Percentiles rank a stretch among this genome's conserved stretches.
Evolutionary conservation across 2,888 invertebrate genomes (phyloP).

Genomic region (Sussaba pulchella): DNA sequence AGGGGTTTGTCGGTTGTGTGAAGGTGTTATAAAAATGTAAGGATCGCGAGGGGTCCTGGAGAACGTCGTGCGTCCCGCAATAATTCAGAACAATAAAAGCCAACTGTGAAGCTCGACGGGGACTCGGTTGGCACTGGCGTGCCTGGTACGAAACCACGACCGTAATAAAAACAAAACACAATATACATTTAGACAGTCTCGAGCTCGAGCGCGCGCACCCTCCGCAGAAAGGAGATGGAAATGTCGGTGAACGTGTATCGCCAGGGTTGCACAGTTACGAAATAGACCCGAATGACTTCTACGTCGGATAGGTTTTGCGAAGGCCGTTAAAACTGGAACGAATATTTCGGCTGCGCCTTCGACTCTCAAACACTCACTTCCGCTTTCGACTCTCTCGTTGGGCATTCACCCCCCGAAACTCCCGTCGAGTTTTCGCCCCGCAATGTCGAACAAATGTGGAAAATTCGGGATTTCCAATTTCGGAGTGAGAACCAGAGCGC

Average conservation of each 20-base stretch:
- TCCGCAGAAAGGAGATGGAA: constrained; percentile 59
- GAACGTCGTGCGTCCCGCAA: constrained; percentile 65
- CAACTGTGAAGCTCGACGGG: constrained; percentile 4
- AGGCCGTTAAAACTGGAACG: constrained; percentile 79
- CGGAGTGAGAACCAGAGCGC: constrained; percentile 8
- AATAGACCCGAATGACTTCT: constrained; percentile 54
- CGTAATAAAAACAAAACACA: constrained; percentile 81
- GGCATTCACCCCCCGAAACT: no score
- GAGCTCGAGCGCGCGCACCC: constrained; percentile 19
- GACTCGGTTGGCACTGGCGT: constrained; percentile 62
- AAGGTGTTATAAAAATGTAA: constrained; percentile 43
- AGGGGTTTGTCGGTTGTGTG: not conserved
- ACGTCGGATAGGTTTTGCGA: constrained; percentile 68
- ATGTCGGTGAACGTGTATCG: constrained; percentile 27
- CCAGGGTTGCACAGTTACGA: not conserved
- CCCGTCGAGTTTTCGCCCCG: no score
- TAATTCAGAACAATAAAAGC: constrained; percentile 75
- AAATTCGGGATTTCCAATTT: constrained; percentile 10
- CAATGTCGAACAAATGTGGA: constrained; percentile 65
- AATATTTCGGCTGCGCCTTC: constrained; percentile 75
- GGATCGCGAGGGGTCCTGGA: not conserved
- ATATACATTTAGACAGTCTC: constrained; percentile 73
- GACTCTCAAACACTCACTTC: constrained; percentile 49
- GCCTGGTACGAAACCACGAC: constrained; percentile 75
- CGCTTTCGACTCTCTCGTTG: constrained; percentile 38